Conservation (phyloP, 2,113 vertebrate species). For the Ginglymostoma cirratum region DNA sequence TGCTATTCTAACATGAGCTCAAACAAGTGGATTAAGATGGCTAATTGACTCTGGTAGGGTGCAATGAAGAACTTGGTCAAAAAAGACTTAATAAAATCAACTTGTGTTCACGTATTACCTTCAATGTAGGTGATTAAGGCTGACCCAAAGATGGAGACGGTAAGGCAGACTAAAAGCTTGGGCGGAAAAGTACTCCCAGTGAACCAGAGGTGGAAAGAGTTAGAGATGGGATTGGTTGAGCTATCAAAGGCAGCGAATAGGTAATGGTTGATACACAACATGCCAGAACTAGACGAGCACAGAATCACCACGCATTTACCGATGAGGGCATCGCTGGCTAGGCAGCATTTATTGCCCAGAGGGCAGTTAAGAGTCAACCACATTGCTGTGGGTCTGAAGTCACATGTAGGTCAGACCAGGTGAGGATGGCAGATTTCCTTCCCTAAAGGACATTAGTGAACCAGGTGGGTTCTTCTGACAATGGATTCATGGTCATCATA, state of each 20-base stretch:
- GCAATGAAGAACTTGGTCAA: background rate
- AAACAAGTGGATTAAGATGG: background rate
- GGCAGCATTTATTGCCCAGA: no score
- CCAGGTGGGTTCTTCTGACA: no score
- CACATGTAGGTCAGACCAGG: no score
- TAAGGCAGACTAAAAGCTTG: background rate
- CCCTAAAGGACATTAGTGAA: no score
- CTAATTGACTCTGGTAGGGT: background rate
- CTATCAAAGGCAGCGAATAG: background rate
- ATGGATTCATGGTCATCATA: no score
- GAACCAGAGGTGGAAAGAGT: background rate
- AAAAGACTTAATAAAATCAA: background rate
- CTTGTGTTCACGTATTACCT: background rate
- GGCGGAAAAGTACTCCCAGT: background rate
- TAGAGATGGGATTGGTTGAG: background rate
- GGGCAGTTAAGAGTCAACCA: no score
- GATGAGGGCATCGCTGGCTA: no score
- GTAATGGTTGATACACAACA: background rate
- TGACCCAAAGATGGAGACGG: background rate
- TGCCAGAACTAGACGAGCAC: background rate
- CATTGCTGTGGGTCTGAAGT: no score
- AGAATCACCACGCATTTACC: background rate
- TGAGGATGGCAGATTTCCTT: no score
- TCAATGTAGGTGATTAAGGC: background rate
- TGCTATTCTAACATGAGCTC: background rate